Base-by-base conservation (phyloP, 2,113 vertebrate genomes). In the Apistogramma diplotaenia region DNA sequence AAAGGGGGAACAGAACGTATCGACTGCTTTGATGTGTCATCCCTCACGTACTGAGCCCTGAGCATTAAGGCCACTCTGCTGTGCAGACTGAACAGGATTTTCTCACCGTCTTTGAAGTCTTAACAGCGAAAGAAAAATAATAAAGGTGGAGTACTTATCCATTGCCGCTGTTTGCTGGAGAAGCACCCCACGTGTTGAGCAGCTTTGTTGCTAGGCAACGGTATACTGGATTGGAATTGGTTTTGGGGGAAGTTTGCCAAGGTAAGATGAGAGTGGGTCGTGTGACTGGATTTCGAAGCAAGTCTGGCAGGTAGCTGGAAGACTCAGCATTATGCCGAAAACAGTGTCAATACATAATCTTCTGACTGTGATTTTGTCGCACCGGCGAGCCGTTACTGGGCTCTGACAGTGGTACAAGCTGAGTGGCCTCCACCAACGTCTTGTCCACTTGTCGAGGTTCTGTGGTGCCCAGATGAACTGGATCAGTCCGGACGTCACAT, bases 191-290 rank as follows among this genome's bases (percentile, higher is more conserved):
- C 88, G 85, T 93, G 92, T 92, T 57, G 81, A 82, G 81, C 59
- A 43, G 79, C 79, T 82, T 79, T 95, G 94, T 95, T 95, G 93
- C 95, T 86, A 92, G 88, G 94, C 92, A 93, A 94, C 92, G 15
- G 65, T 74, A 23, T 86, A 83, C 84, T 86, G 89, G 85, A 86
- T 91, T 81, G 74, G 75, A 85, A 84, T 87, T 90, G 85, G 87
- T 60, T n/a, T n/a, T 80, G 82, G 76, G 61, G 65, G 70, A 70
- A 83, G 76, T 78, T 82, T 85, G 79, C 75, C 60, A 84, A 29
- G 19, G 37, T 81, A 83, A 65, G 85, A 89, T 91, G 86, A 87
- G 61, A 84, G 79, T 49, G 61, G 80, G n/a, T n/a, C 59, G 23
- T 82, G 80, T 88, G 90, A 82, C 60, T 54, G 74, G 71, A 62